phyloP scores from a whole-genome alignment of 2,113 vertebrate genomes.

The Hyaena hyaena region DNA sequence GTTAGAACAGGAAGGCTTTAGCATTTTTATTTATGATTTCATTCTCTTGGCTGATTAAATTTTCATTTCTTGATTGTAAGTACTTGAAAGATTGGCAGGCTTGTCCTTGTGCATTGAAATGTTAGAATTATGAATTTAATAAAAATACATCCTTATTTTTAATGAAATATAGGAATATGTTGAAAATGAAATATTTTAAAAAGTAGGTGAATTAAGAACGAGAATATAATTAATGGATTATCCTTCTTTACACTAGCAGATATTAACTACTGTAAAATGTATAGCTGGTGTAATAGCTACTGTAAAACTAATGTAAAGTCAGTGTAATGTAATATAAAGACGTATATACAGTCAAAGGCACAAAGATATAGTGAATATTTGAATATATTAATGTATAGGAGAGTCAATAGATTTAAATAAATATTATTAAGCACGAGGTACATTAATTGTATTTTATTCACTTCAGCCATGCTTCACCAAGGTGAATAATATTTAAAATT shows the following conservation, averaged over 20 bases:
- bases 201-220: constrained; percentile 12
- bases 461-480: not conserved
- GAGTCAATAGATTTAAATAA: not conserved
- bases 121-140: constrained; percentile 39
- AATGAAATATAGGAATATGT: constrained; percentile 8
- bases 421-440: not conserved
- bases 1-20: constrained; percentile 3
- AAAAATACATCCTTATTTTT: not conserved
- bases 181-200: constrained; percentile 57
- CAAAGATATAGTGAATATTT: constrained; percentile 4
- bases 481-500: constrained; percentile 16
- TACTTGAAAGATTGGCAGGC: constrained; percentile 10
- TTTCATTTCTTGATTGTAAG: not conserved
- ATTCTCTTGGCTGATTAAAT: constrained; percentile 50
- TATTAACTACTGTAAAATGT: not conserved
- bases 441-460: not conserved
- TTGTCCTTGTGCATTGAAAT: not conserved
- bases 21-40: constrained; percentile 45
- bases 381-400: not conserved
- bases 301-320: not conserved
- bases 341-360: not conserved
- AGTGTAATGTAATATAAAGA: no score
- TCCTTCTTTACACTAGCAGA: not conserved
- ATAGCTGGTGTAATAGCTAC: not conserved
- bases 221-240: not conserved